A percentile compares a stretch with the other conserved stretches of the same genome.
These are phyloP conservation scores for Daktulosphaira vitifoliae DNA, from an alignment of 1,140 invertebrate species.

Conservation along the genomic window DNA sequence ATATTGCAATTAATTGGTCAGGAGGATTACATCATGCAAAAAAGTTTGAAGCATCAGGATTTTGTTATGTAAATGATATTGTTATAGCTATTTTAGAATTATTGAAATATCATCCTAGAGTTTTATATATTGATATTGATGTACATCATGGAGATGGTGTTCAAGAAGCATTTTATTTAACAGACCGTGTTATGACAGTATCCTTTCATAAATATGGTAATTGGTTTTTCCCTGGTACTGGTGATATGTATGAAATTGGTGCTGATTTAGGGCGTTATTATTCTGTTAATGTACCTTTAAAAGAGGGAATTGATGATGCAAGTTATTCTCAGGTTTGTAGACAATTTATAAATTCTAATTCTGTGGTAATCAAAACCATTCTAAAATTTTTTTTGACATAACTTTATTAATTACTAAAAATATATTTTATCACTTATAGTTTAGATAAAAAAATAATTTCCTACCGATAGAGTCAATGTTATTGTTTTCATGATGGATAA, in stretches of 20 bases:
- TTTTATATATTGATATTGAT: constrained; percentile 98
- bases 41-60: constrained; percentile 96
- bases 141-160: constrained; percentile 99
- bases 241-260: constrained; percentile 97
- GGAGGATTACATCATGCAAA: constrained; percentile 99
- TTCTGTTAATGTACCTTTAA: constrained; percentile 92
- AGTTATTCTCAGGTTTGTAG: constrained; percentile 68
- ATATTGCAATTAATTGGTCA: constrained; percentile 99
- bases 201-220: constrained; percentile 99
- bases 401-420: no score
- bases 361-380: no score
- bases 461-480: no score
- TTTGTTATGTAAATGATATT: constrained; percentile 98
- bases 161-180: constrained; percentile 98
- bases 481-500: no score
- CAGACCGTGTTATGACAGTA: constrained; percentile 98
- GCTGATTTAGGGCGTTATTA: constrained; percentile 88
- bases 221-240: constrained; percentile 96
- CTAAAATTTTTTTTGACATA: no score
- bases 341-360: no score
- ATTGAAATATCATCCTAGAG: constrained; percentile 87
- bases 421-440: no score
- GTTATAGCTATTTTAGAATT: constrained; percentile 96
- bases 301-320: constrained; percentile 92
- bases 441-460: no score